A percentile compares a stretch with the other conserved stretches of the same genome.
These are phyloP conservation scores for Austrofundulus limnaeus DNA, from an alignment of 2,113 vertebrate species.

Conservation along the genomic window DNA sequence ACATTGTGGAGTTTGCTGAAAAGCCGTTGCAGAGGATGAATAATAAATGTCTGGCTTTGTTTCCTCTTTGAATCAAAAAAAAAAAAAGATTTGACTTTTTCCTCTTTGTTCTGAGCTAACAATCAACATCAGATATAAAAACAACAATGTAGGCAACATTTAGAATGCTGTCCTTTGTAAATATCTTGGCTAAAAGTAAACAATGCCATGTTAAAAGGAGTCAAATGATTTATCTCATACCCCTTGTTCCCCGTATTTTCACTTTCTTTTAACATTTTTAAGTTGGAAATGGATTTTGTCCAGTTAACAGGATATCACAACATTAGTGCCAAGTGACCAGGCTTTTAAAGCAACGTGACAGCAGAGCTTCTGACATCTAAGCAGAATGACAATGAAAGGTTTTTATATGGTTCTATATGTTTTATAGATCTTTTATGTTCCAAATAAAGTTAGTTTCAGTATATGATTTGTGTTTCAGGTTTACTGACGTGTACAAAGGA, in stretches of 20 bases:
- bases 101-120: neutral
- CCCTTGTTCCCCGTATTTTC: neutral
- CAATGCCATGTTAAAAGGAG: neutral
- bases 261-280: neutral
- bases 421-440: no score
- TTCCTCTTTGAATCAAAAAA: slow-evolving; percentile 4
- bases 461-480: no score
- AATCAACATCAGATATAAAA: neutral
- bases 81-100: neutral
- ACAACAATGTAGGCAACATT: neutral
- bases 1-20: neutral
- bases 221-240: neutral
- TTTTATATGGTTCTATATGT: no score
- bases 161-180: neutral
- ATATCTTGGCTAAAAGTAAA: neutral
- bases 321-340: slow-evolving; percentile 7
- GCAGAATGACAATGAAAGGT: neutral
- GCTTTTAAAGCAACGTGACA: neutral
- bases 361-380: neutral
- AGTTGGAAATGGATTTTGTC: neutral
- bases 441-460: no score
- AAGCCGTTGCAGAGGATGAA: slow-evolving; percentile 25
- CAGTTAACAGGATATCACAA: neutral
- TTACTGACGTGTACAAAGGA: no score
- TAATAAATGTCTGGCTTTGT: slow-evolving; percentile 32